Evolutionary conservation across 2,113 vertebrate genomes (phyloP).

Genomic region (Regulus satrapa): DNA sequence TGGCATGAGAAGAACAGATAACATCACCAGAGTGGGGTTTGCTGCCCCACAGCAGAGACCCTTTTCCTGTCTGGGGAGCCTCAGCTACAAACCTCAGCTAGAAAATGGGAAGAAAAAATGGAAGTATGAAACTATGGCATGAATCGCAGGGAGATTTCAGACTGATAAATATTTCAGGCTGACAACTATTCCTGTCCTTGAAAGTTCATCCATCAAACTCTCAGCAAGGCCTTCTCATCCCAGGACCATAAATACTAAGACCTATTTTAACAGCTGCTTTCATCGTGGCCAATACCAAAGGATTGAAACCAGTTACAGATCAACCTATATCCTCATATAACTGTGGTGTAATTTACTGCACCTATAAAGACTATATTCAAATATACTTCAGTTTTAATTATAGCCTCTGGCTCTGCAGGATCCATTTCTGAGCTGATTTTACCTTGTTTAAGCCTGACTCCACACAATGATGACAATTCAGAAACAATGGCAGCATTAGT

Average conservation of each 20-base stretch:
- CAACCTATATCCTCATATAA: background rate
- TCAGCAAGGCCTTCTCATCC: constrained; percentile 49
- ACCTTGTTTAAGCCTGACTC: background rate
- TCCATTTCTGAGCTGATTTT: constrained; percentile 1
- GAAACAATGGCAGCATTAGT: background rate
- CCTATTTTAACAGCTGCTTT: constrained; percentile 42
- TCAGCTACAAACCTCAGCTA: background rate
- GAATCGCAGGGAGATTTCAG: constrained; percentile 15
- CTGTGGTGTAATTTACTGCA: background rate
- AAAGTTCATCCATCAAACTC: constrained; percentile 59
- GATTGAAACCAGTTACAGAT: background rate
- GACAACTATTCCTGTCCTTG: constrained; percentile 63
- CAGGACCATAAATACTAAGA: constrained; percentile 53
- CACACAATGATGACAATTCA: background rate
- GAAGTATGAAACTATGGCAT: background rate
- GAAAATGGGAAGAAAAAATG: background rate
- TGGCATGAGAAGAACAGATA: background rate
- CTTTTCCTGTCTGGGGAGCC: background rate
- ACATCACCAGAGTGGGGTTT: background rate
- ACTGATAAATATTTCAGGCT: constrained; percentile 64
- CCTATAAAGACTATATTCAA: constrained; percentile 17
- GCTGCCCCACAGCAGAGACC: background rate
- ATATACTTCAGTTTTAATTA: background rate
- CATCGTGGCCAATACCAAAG: background rate
- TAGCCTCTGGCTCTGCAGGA: background rate